phyloP scores from a whole-genome alignment of 2,797 vertebrate species.

The Echiichthys vipera region DNA sequence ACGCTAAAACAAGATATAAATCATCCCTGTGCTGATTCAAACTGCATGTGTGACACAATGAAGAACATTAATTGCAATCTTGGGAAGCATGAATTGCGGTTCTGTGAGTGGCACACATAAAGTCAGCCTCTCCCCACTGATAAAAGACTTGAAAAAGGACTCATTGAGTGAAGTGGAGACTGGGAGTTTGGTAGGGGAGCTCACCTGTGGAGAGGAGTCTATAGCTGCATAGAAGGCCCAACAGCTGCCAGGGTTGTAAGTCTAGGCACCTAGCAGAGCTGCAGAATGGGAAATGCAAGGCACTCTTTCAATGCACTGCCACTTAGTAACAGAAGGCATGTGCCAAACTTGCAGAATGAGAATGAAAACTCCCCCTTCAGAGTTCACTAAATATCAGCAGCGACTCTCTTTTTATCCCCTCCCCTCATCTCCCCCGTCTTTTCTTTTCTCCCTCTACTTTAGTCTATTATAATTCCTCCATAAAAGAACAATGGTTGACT shows the following conservation, averaged over 20 bases:
- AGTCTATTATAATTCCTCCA: slow-evolving; percentile 84
- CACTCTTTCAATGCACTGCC: slow-evolving; percentile 87
- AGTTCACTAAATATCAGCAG: slow-evolving; percentile 85
- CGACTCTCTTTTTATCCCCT: slow-evolving; percentile 71
- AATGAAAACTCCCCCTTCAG: slow-evolving; percentile 85
- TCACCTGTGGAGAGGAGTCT: slow-evolving; percentile 89
- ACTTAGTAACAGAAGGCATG: slow-evolving; percentile 92
- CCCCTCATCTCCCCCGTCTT: slow-evolving; percentile 46
- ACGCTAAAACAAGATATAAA: slow-evolving; percentile 51
- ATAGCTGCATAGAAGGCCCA: slow-evolving; percentile 87
- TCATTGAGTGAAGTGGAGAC: slow-evolving; percentile 84
- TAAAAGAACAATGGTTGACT: slow-evolving; percentile 84
- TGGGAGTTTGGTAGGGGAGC: slow-evolving; percentile 83
- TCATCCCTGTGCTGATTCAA: slow-evolving; percentile 36
- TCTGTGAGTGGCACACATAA: slow-evolving; percentile 71
- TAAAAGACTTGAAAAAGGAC: slow-evolving; percentile 80
- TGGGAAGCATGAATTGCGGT: slow-evolving; percentile 44
- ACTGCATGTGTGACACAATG: slow-evolving; percentile 45
- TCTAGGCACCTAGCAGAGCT: slow-evolving; percentile 86
- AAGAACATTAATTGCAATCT: slow-evolving; percentile 67
- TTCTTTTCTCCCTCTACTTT: slow-evolving; percentile 74
- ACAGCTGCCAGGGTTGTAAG: slow-evolving; percentile 92
- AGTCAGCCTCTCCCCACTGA: slow-evolving; percentile 69
- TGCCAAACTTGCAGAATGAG: slow-evolving; percentile 88
- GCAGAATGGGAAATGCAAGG: slow-evolving; percentile 86